A percentile compares a stretch with the other conserved stretches of the same genome.
phyloP scores from a whole-genome alignment of 2,113 vertebrate genomes.

The Dinomys branickii region DNA sequence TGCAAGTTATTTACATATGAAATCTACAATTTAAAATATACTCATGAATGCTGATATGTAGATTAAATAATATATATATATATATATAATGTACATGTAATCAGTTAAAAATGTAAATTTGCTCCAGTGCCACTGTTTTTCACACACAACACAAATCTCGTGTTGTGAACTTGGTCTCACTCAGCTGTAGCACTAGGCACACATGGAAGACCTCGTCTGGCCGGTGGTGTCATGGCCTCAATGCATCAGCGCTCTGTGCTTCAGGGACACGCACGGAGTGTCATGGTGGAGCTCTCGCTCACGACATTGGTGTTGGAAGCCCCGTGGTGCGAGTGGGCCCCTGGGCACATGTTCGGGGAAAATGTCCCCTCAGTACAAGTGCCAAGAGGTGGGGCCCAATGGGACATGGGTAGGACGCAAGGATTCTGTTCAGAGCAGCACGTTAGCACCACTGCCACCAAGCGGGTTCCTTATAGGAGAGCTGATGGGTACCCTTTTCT shows the following conservation, averaged over 20 bases:
- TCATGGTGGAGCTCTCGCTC: background rate
- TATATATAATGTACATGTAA: background rate
- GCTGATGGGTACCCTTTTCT: background rate
- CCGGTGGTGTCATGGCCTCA: background rate
- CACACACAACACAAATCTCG: background rate
- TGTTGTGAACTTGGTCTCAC: background rate
- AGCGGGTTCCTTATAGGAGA: too few relatives aligned
- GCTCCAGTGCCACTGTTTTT: background rate
- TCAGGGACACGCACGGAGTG: background rate
- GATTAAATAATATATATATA: background rate
- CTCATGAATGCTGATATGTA: background rate
- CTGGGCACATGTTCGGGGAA: background rate
- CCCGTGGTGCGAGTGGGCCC: background rate
- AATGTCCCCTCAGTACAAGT: background rate
- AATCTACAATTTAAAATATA: conserved; percentile 15
- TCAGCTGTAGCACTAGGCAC: background rate
- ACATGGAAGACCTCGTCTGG: background rate
- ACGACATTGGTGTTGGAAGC: background rate
- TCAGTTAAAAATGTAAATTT: background rate
- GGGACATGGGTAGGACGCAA: background rate
- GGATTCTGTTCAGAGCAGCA: background rate
- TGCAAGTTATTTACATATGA: background rate
- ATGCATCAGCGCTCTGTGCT: background rate
- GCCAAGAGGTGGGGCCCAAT: background rate
- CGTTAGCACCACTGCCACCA: background rate